phyloP scores from a whole-genome alignment of 2,888 invertebrate species.

The Drosophila maculinotata region DNA sequence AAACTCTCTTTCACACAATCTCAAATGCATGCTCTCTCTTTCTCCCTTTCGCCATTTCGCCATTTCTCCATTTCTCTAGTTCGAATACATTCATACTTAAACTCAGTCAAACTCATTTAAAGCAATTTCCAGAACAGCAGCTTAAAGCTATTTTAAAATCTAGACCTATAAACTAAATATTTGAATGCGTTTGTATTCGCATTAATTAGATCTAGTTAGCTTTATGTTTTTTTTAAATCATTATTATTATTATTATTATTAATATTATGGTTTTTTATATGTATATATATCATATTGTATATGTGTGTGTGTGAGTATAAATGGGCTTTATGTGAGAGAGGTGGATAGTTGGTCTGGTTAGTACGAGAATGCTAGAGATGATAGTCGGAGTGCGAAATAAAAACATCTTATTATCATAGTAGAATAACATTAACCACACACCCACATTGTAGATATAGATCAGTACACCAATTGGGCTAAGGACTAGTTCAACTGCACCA shows the following conservation, averaged over 20 bases:
- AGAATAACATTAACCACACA: conserved; percentile 25
- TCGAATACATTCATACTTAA: too few relatives aligned
- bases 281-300: conserved; percentile 2
- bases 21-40: neutral
- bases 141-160: conserved; percentile 26
- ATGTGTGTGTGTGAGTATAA: conserved; percentile 2
- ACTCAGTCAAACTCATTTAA: neutral
- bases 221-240: conserved; percentile 1
- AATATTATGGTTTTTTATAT: neutral
- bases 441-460: conserved; percentile 4
- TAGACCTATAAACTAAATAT: conserved; percentile 20
- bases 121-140: conserved; percentile 39
- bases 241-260: conserved; percentile 6
- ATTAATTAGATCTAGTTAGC: conserved; percentile 21
- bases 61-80: too few relatives aligned
- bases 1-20: conserved; percentile 3
- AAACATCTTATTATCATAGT: conserved; percentile 15
- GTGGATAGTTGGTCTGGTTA: conserved; percentile 17
- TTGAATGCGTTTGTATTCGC: conserved; percentile 12
- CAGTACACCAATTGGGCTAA: conserved; percentile 6
- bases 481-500: conserved; percentile 37
- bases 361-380: conserved; percentile 23
- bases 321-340: neutral
- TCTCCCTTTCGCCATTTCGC: too few relatives aligned
- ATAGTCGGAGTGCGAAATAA: conserved; percentile 8